Percentiles rank a stretch among this genome's conserved stretches.
Conservation (phyloP, 1,140 invertebrate genomes). For the Parapsyche elsis region DNA sequence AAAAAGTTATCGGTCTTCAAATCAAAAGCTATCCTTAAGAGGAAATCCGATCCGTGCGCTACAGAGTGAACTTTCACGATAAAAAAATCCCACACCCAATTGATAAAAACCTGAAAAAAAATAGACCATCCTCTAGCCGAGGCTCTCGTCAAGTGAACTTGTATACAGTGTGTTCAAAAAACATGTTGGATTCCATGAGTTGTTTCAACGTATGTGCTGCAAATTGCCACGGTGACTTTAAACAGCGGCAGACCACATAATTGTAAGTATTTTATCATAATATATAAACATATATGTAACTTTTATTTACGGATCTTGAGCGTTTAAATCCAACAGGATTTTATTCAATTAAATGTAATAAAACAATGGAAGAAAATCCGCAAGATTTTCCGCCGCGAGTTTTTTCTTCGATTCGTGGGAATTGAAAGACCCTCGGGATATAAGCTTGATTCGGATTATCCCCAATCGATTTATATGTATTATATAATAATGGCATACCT, state of each 20-base stretch:
- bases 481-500: background rate
- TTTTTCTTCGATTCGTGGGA: background rate
- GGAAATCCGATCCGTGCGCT: too few species aligned
- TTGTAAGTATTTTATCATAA: background rate
- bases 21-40: too few species aligned
- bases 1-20: too few species aligned
- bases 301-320: background rate
- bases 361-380: background rate
- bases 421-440: background rate
- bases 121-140: too few species aligned
- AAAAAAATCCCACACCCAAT: too few species aligned
- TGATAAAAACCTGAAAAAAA: too few species aligned
- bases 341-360: conserved; percentile 6
- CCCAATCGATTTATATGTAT: background rate
- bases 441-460: conserved; percentile 28
- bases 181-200: too few species aligned
- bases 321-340: background rate
- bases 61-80: too few species aligned
- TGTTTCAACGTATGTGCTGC: too few species aligned
- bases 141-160: too few species aligned
- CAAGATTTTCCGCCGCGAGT: background rate
- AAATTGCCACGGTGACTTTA: too few species aligned
- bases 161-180: too few species aligned
- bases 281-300: background rate
- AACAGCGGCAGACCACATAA: background rate